phyloP scores from a whole-genome alignment of 2,797 vertebrate genomes.

The Sebastes trivittatus region DNA sequence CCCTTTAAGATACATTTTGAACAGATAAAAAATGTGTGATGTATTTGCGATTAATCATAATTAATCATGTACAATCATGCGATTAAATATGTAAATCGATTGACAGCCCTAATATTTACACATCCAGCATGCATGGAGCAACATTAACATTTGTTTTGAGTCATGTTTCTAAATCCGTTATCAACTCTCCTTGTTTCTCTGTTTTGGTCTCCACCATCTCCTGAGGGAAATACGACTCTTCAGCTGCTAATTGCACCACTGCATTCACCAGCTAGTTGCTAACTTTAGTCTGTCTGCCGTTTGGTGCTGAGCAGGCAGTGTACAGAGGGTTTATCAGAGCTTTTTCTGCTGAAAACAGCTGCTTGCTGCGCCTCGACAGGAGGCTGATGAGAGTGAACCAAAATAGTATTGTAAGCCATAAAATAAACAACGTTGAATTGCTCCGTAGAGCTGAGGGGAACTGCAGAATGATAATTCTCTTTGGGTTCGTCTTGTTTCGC shows the following conservation, averaged over 20 bases:
- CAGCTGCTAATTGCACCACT: background rate
- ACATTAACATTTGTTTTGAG: background rate
- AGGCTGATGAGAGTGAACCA: background rate
- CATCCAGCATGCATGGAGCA: background rate
- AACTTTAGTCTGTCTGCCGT: background rate
- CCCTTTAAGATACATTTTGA: too few species aligned
- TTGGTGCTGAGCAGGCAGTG: background rate
- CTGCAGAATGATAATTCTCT: background rate
- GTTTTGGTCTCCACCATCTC: background rate
- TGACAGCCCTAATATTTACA: background rate
- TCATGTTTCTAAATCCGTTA: background rate
- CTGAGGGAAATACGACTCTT: background rate
- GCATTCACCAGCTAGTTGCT: background rate
- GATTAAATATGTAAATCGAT: too few species aligned
- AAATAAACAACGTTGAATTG: background rate
- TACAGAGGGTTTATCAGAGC: background rate
- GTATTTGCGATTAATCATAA: too few species aligned
- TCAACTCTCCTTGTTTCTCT: background rate
- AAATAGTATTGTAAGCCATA: background rate
- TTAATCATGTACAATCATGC: too few species aligned
- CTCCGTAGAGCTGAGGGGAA: background rate
- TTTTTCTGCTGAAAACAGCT: background rate
- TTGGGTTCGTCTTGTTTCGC: background rate
- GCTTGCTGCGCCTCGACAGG: background rate
- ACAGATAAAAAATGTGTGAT: too few species aligned